Evolutionary conservation across 2,888 invertebrate species (phyloP).

Genomic region (Agriopis aurantiaria): DNA sequence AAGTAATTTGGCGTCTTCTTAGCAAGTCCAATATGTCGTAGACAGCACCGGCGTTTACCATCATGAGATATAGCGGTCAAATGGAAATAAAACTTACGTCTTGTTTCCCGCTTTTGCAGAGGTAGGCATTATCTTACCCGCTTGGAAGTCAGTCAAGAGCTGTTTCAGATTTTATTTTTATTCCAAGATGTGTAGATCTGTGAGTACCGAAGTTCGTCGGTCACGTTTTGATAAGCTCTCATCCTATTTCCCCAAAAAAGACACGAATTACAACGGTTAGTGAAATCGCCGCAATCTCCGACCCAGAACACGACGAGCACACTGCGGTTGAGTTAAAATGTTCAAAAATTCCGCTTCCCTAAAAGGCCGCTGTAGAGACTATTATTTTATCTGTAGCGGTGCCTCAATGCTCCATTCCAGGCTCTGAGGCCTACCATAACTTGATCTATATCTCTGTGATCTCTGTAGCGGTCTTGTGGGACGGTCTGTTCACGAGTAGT

Average conservation of each 20-base stretch:
- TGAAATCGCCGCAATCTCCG: conserved; percentile 49
- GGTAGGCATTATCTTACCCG: too few species aligned
- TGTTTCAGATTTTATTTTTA: not conserved
- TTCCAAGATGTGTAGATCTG: not conserved
- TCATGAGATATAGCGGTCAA: too few species aligned
- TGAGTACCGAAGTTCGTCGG: conserved; percentile 28
- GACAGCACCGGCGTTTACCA: too few species aligned
- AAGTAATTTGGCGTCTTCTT: too few species aligned
- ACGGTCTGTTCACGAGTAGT: conserved; percentile 72
- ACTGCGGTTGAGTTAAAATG: conserved; percentile 29
- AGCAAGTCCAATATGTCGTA: too few species aligned
- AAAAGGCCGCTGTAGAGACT: conserved; percentile 16
- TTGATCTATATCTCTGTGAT: conserved; percentile 53
- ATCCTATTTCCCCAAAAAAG: conserved; percentile 51
- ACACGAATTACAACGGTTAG: conserved; percentile 45
- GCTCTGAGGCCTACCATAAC: conserved; percentile 50
- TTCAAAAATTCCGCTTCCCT: conserved; percentile 27
- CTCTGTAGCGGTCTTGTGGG: conserved; percentile 59
- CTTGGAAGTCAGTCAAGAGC: too few species aligned
- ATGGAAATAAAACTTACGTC: too few species aligned
- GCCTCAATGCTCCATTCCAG: conserved; percentile 48
- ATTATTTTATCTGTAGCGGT: conserved; percentile 19
- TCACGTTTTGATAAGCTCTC: conserved; percentile 54
- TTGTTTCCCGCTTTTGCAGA: too few species aligned
- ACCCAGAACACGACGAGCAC: conserved; percentile 36